Evolutionary conservation across 1,140 invertebrate genomes (phyloP), one percentile per base, ranked within the genome.

Genomic region (Portunus trituberculatus): DNA sequence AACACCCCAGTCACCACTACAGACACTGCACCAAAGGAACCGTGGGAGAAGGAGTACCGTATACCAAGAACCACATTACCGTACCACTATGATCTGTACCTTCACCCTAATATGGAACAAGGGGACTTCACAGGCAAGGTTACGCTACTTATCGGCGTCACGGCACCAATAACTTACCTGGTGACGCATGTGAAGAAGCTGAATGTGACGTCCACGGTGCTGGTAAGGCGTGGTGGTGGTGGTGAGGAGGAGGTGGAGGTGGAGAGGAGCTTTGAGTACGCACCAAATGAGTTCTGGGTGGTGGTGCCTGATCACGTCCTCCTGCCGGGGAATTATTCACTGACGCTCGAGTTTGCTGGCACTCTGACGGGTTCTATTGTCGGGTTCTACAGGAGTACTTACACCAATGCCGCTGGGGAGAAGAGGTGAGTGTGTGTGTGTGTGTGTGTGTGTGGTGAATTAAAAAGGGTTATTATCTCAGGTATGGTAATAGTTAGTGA

Each of bases 361-460:
- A 97, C 97, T 16, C 97, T 98, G 25, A 97, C 97, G 1, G 97
- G 97, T 6, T 97, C 98, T 87, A 98, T 98, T 93, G 97, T 98
- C 29, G 98, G 98, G 0, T 98, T 99, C 96, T 99, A 99, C 97
- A 97, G 98, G 84, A 98, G 98, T 96, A 97, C 97, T 45, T 99
- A 99, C 97, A 97, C 97, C 83, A 98, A 98, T 96, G 96, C 94
- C 67, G 97, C 96, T 0, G 98, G 98, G 96, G 96, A 97, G 96
- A 97, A 96, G n/a, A 98, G 98, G 98, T 98, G 93, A 88, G 96
- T 83, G 0, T 82, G 76, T 82, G 76, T 82, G 76, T 82, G 76
- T 82, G 76, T 82, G 86, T 29, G 86, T 29, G 86, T 29, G 32
- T 29, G 86, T 29, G 86, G n/a, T n/a, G n/a, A n/a, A n/a, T n/a